Evolutionary conservation across 2,888 invertebrate genomes (phyloP), one percentile per base, ranked within the genome.

Genomic region (Temnothorax ravouxi): DNA sequence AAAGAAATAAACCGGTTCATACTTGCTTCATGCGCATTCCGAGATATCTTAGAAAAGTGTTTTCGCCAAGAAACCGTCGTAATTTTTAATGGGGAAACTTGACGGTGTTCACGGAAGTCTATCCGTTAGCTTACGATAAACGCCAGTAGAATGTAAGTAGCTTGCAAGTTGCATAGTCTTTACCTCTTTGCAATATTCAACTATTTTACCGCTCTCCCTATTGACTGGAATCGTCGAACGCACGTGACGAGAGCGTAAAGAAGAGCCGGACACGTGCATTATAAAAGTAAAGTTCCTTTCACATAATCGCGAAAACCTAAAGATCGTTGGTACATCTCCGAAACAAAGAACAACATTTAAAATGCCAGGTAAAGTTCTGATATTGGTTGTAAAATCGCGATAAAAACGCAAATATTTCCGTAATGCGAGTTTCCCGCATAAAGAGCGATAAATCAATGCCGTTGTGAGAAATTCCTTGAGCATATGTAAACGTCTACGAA

Each of bases 141-240:
- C 8, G 47, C 29, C 18, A 47, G 61, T 41, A 25, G 21, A 62
- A 47, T 34, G 47, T 13, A 62, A 61, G 61, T 13, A 25, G 34
- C 62, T 47, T 34, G 15, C 38, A 76, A 76, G 52, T 64, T 41
- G 25, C 25, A 3, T 41, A 3, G 66, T 56, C 54, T 67, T 25
- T 29, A 67, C 67, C 56, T 21, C 47, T 25, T 18, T 88, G 44
- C 81, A 88, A 89, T 88, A 88, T 88, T 89, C 86, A 88, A 25
- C 6, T 38, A 69, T 75, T 61, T 62, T 59, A 41, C 52, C 44
- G 75, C 85, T 64, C 71, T 80, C 80, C 25, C 34, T 83, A 84
- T 83, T 77, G 85, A 81, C 75, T 41, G 77, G 29, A 87, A 67
- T 61, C 77, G 66, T 61, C 77, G 66, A 44, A 34, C 44, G 75